Base-by-base conservation (phyloP, 2,113 vertebrate species). In the Pygoscelis adeliae region DNA sequence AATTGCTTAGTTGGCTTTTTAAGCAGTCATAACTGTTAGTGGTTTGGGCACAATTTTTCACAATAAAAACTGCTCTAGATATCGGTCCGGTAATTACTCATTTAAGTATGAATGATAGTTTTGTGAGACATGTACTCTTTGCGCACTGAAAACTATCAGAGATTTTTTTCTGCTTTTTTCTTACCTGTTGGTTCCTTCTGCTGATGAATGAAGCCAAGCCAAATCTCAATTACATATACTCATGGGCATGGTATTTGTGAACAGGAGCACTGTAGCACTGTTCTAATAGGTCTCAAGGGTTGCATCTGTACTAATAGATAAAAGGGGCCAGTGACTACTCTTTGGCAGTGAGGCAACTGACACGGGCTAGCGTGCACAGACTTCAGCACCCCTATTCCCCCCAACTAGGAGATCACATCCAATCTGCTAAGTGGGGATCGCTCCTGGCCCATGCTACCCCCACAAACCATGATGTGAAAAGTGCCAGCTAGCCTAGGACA, bases 371-470 rank as follows among this genome's bases (percentile, higher is more conserved):
- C 2, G 2, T 23, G 20, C 23, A n/a, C 16, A 38, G 55, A 29
- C 16, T 15, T 40, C n/a, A 44, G 29, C 0, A 0, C 4, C 26
- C 9, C 44, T 47, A 0, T 52, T 80, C n/a, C 44, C 44, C n/a
- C 26, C 29, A 16, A 65, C 10, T 47, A 56, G 34, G 44, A 52
- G 36, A 47, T 13, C 10, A 26, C 53, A 32, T 53, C 36, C 79
- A 36, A 16, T 15, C 20, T 72, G 30, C 29, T 34, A 34, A 42
- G 17, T 18, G 15, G 21, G 29, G 25, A 21, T 47, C 52, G 27
- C 50, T 76, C 34, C n/a, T 34, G 50, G 15, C 14, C 63, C 11
- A 16, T 13, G 30, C 8, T 65, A 17, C 21, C 26, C 13, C n/a
- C 20, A 17, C 0, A 1, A 61, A 76, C 15, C 11, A 21, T 1